Evolutionary conservation across 2,888 invertebrate genomes (phyloP), one percentile per base, ranked within the genome.

Genomic region (Chloroclystis v-ata): DNA sequence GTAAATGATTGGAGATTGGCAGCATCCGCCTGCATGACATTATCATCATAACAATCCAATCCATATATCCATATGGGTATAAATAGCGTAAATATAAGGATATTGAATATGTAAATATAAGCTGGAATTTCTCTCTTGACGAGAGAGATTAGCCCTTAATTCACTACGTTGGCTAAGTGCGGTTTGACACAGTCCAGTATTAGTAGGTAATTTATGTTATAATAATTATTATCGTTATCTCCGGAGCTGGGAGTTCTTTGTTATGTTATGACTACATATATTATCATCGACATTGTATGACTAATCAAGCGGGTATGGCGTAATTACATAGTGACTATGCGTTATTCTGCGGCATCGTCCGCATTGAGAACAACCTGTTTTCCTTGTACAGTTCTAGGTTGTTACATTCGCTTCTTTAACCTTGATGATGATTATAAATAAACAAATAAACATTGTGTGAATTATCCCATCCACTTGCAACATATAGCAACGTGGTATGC

Each of bases 1-100:
- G 61, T 68, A 62, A 60, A 72, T 67, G 57, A 64, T 59, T 50
- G 52, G 55, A 62, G 72, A 78, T 76, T 71, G 66, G 40, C 49
- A 54, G 65, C 62, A 73, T 79, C 76, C 79, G 78, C 69, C 67
- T 63, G 61, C 39, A 43, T 12, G 16, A n/a, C 26, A 20, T 14
- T 10, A 42, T 28, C 11, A 26, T 5, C 37, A 46, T 11, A 6
- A 30, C 26, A n/a, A 29, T 26, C 41, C 6, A 14, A 20, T 10
- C 2, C 16, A n/a, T 24, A 35, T 11, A 33, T 16, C 16, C 14
- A 33, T 16, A n/a, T n/a, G n/a, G n/a, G n/a, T n/a, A n/a, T n/a
- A n/a, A n/a, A n/a, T n/a, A n/a, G n/a, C n/a, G n/a, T n/a, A n/a
- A n/a, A n/a, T n/a, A n/a, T n/a, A n/a, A n/a, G n/a, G n/a, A n/a